Evolutionary conservation across 1,140 invertebrate genomes (phyloP), one percentile per base, ranked within the genome.

Genomic region (Caerostris extrusa): DNA sequence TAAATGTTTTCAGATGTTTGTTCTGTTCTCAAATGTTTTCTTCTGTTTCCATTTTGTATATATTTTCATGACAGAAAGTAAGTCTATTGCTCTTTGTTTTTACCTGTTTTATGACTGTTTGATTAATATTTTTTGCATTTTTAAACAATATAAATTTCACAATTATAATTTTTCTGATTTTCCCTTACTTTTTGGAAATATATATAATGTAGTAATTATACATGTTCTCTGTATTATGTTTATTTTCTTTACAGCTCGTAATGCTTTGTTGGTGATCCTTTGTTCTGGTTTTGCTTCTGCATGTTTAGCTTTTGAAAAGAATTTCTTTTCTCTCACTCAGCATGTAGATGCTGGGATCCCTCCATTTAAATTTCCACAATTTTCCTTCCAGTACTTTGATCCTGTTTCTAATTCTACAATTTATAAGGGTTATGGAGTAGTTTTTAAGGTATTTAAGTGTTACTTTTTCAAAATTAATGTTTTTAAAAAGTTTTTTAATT

Each of bases 231-330:
- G 34, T 34, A 34, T 34, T 34, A 34, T 34, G 34, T 2, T 34
- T 71, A 6, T 82, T 4, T 69, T 67, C 88, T 56, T 97, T 82
- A 97, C 97, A 34, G 97, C 97, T 0, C 96, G 98, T 83, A 98
- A 98, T 95, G 98, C 98, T 60, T 96, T 98, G 7, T 97, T 98
- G 4, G 98, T 98, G 3, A 96, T 98, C 34, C 95, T 97, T 4
- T 98, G 97, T 94, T 97, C 97, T 0, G 95, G 97, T 3, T 96
- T 96, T 96, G 94, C 96, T 95, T 77, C 94, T 94, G 3, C 94
- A 95, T 50, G 97, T 96, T 94, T 96, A 95, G 69, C 94, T 97
- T 83, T 97, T 95, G 97, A 97, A 19, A 95, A 96, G 64, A 96
- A 96, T 81, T 97, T 97, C 0, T 98, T 98, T 93, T 96, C 97